Evolutionary conservation across 1,140 invertebrate genomes (phyloP).

Genomic region (Probaryconus sp.): DNA sequence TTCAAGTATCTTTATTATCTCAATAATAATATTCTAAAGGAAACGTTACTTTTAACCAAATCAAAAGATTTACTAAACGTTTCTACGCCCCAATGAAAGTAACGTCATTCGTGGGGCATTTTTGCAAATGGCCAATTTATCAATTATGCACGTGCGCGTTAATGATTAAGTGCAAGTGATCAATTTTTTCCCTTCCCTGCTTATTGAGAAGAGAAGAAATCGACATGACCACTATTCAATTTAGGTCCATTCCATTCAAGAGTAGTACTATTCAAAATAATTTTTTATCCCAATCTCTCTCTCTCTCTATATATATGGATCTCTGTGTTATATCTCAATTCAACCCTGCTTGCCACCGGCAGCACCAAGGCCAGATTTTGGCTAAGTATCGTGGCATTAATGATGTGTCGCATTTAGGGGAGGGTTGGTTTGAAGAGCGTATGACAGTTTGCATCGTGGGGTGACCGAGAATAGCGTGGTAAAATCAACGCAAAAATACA

Average conservation of each 20-base stretch:
- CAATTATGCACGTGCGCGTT: too few species aligned
- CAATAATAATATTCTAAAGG: too few species aligned
- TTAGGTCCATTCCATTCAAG: slow-evolving; percentile 21
- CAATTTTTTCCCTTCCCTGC: too few species aligned
- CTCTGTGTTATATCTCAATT: slow-evolving; percentile 56
- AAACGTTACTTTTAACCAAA: too few species aligned
- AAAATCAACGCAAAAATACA: slow-evolving; percentile 41
- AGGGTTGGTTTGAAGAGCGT: slow-evolving; percentile 53
- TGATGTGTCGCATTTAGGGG: slow-evolving; percentile 46
- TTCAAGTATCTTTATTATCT: too few species aligned
- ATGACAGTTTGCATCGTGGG: slow-evolving; percentile 48
- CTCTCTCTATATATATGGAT: too few species aligned
- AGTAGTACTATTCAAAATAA: slow-evolving; percentile 32
- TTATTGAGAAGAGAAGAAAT: too few species aligned
- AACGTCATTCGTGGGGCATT: too few species aligned
- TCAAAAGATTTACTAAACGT: too few species aligned
- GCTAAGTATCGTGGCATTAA: slow-evolving; percentile 49
- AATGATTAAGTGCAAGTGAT: too few species aligned
- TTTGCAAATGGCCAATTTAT: too few species aligned
- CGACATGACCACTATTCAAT: slow-evolving; percentile 15
- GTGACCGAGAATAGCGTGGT: slow-evolving; percentile 29
- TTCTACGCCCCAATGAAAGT: too few species aligned
- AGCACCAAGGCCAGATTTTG: slow-evolving; percentile 52
- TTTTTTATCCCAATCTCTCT: slow-evolving; percentile 53
- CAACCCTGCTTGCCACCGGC: slow-evolving; percentile 24